These are phyloP conservation scores for Acromyrmex charruanus DNA, from an alignment of 1,140 invertebrate genomes.

Conservation along the genomic window DNA sequence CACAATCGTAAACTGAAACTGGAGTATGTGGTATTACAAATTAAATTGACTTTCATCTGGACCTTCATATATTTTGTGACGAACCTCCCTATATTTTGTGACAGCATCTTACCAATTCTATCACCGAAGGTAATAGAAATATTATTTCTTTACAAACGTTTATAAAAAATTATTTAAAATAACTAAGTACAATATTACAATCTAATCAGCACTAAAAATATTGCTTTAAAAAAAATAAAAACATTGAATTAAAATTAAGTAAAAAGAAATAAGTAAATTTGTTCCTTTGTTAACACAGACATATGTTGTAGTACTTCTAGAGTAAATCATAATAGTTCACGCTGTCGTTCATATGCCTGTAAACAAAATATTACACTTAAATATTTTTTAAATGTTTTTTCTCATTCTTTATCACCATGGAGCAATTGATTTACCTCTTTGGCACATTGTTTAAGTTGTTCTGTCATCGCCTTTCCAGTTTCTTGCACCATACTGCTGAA, in stretches of 20 bases:
- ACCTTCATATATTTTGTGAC: no score
- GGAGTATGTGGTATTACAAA: neutral
- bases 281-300: neutral
- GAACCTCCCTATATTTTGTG: no score
- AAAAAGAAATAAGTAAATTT: conserved; percentile 18
- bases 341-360: conserved; percentile 58
- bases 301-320: neutral
- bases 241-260: neutral
- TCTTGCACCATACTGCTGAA: conserved; percentile 85
- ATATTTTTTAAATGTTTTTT: neutral
- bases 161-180: neutral
- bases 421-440: conserved; percentile 78
- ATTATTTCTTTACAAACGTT: no score
- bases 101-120: no score
- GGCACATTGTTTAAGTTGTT: conserved; percentile 83
- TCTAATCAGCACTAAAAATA: neutral
- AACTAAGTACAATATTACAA: neutral
- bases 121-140: no score
- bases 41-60: no score
- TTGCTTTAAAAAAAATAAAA: neutral
- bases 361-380: conserved; percentile 27
- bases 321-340: neutral
- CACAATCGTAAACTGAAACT: no score
- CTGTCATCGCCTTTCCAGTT: conserved; percentile 83
- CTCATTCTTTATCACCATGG: neutral